Evolutionary conservation across 92 coral and sea anemone genomes (phyloP), one percentile per base, ranked within the genome.

Genomic region (Zoanthus sansibaricus): DNA sequence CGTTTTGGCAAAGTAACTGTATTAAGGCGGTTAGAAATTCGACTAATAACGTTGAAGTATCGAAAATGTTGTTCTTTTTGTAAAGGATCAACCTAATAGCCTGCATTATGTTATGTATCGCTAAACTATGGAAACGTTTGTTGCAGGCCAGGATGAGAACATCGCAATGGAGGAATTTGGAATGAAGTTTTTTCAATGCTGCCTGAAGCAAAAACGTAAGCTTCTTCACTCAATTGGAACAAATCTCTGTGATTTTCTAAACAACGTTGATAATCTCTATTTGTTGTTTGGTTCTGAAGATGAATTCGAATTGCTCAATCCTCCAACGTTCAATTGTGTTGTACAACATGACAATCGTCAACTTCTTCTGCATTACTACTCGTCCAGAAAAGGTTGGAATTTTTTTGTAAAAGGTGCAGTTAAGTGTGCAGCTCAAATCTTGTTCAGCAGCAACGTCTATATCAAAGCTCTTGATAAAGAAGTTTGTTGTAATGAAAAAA

Each of bases 191-290:
- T 91, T 95, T 76, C 87, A 89, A 47, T 79, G 88, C 59, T 95
- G 96, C 84, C 49, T 89, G 58, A 69, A 88, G 66, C 72, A 20
- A 67, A 67, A 73, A 73, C 11, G 14, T 9, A 9, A 16, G 62
- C 79, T 93, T 18, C 89, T 95, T 31, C 89, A 86, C 46, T 89
- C 94, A 45, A 83, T 93, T 0, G 98, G 98, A 10, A 91, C 89
- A 54, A 88, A 94, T 9, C 87, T 95, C 4, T 88, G 93, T 61
- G 98, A 95, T 75, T 95, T 95, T 69, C 93, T 95, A 16, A 93
- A 94, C 88, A 92, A 91, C 75, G 71, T 95, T n/a, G 96, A 93
- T 83, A 94, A 92, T 54, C 91, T 95, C 42, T 89, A 93, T 69
- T 93, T 93, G 72, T 88, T 90, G 31, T 84, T 93, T 54, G 82